A percentile compares a stretch with the other conserved stretches of the same genome.
phyloP scores from a whole-genome alignment of 1,140 invertebrate genomes.

The Xylocopa sonorina region DNA sequence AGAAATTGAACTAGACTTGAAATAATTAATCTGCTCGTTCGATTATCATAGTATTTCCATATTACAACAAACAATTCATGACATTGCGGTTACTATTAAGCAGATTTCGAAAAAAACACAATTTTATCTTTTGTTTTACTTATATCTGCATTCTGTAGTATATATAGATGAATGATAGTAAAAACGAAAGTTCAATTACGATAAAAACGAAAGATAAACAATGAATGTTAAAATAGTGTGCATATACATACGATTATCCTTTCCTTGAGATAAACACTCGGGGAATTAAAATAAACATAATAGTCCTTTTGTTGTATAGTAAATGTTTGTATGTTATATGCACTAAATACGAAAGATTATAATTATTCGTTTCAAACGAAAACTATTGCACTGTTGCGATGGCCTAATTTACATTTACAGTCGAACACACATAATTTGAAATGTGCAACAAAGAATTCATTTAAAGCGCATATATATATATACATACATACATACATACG shows the following conservation, averaged over 20 bases:
- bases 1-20: constrained; percentile 81
- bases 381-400: constrained; percentile 16
- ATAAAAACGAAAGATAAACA: background rate
- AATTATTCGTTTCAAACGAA: background rate
- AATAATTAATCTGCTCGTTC: constrained; percentile 75
- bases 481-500: no score
- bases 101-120: constrained; percentile 7
- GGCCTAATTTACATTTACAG: constrained; percentile 46
- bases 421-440: constrained; percentile 15
- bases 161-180: constrained; percentile 7
- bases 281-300: constrained; percentile 1
- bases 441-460: constrained; percentile 24
- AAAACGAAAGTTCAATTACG: constrained; percentile 5
- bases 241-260: background rate
- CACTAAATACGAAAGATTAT: constrained; percentile 17
- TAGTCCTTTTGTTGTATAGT: background rate
- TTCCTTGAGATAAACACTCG: background rate
- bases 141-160: constrained; percentile 27
- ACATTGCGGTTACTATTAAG: constrained; percentile 34
- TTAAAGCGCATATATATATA: no score
- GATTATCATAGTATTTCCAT: background rate
- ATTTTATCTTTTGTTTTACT: constrained; percentile 2
- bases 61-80: constrained; percentile 10
- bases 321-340: constrained; percentile 13
- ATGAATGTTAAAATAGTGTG: background rate